phyloP scores from a whole-genome alignment of 2,113 vertebrate genomes.

The Notarius lentiginosus region DNA sequence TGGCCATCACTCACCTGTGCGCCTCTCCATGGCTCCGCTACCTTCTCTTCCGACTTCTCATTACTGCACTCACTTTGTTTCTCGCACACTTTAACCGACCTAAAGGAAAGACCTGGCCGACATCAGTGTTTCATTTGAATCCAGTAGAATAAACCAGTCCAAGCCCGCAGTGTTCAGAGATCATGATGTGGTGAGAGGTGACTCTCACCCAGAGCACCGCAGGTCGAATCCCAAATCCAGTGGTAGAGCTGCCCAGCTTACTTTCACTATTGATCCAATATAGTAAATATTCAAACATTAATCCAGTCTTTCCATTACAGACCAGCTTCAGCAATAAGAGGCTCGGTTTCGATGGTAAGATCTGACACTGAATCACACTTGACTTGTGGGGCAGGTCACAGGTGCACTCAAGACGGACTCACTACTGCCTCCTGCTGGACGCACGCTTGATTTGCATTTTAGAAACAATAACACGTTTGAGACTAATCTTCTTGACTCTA shows the following conservation, averaged over 20 bases:
- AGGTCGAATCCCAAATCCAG: too few species aligned
- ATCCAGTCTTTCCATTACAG: not conserved
- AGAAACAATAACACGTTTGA: not conserved
- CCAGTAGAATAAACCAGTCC: not conserved
- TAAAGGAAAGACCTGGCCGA: not conserved
- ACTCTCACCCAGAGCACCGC: not conserved
- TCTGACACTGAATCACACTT: not conserved
- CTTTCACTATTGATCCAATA: not conserved
- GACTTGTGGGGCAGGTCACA: not conserved
- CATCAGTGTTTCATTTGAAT: not conserved
- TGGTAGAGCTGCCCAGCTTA: too few species aligned
- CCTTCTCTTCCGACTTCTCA: constrained; percentile 23
- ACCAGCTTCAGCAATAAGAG: not conserved
- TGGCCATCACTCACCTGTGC: constrained; percentile 33
- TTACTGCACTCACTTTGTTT: not conserved
- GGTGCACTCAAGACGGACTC: not conserved
- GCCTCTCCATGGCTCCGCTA: constrained; percentile 31
- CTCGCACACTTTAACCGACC: not conserved
- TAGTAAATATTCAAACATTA: not conserved
- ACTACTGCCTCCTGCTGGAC: constrained; percentile 34
- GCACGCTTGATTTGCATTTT: not conserved
- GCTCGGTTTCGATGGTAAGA: not conserved
- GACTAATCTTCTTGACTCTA: not conserved
- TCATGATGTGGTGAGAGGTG: not conserved
- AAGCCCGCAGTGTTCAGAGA: not conserved